phyloP scores from a whole-genome alignment of 1,140 invertebrate species.

The Zeugodacus cucurbitae region DNA sequence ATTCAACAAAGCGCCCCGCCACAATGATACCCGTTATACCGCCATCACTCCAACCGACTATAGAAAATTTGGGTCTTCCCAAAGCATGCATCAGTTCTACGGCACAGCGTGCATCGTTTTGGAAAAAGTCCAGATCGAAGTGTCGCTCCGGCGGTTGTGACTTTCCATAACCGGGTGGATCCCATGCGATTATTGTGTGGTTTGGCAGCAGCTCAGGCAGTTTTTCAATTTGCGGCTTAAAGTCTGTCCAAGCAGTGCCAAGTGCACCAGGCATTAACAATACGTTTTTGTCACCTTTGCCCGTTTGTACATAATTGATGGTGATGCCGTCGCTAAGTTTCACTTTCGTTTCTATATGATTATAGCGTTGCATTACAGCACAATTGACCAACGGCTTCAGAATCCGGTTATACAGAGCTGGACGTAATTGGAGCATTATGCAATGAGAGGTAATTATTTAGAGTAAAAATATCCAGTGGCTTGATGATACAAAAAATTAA shows the following conservation, averaged over 20 bases:
- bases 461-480: background rate
- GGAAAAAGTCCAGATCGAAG: slow-evolving; percentile 78
- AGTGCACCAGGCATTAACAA: slow-evolving; percentile 82
- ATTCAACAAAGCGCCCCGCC: slow-evolving; percentile 75
- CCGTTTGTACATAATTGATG: slow-evolving; percentile 79
- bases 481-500: background rate
- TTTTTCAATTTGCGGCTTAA: slow-evolving; percentile 80
- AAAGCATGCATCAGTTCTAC: slow-evolving; percentile 78
- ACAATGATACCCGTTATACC: slow-evolving; percentile 82
- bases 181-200: slow-evolving; percentile 85
- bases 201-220: slow-evolving; percentile 72
- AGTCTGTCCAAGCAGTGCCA: slow-evolving; percentile 83
- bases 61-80: slow-evolving; percentile 77
- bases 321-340: slow-evolving; percentile 70
- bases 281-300: slow-evolving; percentile 75
- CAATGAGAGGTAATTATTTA: background rate
- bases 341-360: slow-evolving; percentile 68
- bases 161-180: slow-evolving; percentile 88
- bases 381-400: background rate
- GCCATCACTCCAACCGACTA: slow-evolving; percentile 92
- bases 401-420: background rate
- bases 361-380: background rate
- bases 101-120: slow-evolving; percentile 79
- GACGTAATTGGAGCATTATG: background rate
- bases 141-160: slow-evolving; percentile 81